Conservation (phyloP, 2,888 invertebrate genomes). For the Temnothorax ravouxi region DNA sequence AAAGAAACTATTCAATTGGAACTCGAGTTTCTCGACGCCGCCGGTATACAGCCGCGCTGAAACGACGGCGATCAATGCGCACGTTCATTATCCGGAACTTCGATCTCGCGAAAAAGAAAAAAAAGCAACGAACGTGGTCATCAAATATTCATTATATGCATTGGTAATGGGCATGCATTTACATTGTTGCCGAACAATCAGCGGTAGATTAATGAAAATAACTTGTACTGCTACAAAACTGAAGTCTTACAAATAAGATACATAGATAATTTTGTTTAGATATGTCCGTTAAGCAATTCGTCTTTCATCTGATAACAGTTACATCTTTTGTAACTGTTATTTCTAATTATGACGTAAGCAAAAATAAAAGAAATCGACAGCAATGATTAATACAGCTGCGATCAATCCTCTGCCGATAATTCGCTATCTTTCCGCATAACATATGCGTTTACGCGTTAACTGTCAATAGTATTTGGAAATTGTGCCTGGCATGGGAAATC, state of each 20-base stretch:
- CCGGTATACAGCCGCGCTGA: conserved; percentile 26
- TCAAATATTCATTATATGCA: conserved; percentile 20
- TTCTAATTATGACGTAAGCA: neutral
- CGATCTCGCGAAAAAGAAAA: conserved; percentile 25
- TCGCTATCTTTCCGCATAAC: conserved; percentile 29
- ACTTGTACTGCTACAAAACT: neutral
- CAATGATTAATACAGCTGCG: neutral
- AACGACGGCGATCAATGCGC: conserved; percentile 60
- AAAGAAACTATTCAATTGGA: conserved; percentile 77
- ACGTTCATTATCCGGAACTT: conserved; percentile 19
- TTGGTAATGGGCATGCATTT: neutral
- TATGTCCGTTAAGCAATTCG: neutral
- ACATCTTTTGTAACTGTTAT: neutral
- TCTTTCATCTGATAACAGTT: no score
- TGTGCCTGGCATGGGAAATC: conserved; percentile 55
- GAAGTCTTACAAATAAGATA: neutral
- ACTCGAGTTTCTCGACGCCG: conserved; percentile 66
- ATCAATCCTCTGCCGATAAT: neutral
- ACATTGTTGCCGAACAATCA: neutral
- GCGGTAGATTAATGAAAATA: conserved; percentile 1
- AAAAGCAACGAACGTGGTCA: neutral
- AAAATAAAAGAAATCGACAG: neutral
- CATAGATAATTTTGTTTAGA: neutral
- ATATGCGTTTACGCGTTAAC: conserved; percentile 51
- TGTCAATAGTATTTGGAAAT: conserved; percentile 41